Base-by-base conservation (phyloP, 1,140 invertebrate genomes). In the Tetramorium parvispinum region DNA sequence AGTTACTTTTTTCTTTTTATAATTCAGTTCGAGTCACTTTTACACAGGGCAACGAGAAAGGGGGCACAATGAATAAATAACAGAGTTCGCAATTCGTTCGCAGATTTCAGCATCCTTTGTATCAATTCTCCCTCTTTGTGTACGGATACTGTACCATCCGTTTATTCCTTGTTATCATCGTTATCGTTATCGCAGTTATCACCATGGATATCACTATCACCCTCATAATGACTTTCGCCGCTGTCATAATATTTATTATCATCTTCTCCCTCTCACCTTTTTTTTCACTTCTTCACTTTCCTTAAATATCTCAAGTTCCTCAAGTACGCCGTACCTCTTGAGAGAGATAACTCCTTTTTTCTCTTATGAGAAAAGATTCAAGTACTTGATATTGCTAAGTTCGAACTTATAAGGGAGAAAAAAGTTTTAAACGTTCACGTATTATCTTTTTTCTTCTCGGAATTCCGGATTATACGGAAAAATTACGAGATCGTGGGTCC, bases 381-480 rank as follows among this genome's bases (percentile, higher is more conserved):
- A 49, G 65, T 49, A 65, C 76, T 65, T 65, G 76, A 65, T 78
- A 78, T 78, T 78, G 37, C 24, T 13, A 21, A 65, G 76, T 78
- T 46, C 59, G 59, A 78, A 65, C 40, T 78, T 78, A 65, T 57
- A 16, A 63, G 11, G 21, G 40, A 18, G 5, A 16, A 7, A 66
- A 61, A 66, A 59, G 57, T 78, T 78, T 78, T 27, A 49, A 78
- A 78, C n/a, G 43, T 49, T 65, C 11, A 43, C 43, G 43, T 65
- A 65, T 65, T 78, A 78, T 32, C 21, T 32, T 77, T 49, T 78
- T 37, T 27, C 40, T 18, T 65, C 27, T 10, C 24, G 24, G 57
- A 78, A 78, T 78, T 65, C 27, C 4, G n/a, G 3, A 77, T 63
- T 77, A 46, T 63, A 65, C 18, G 57, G 11, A 27, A n/a, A 78